phyloP scores from a whole-genome alignment of 2,113 vertebrate genomes.

The Oostethus manadensis region DNA sequence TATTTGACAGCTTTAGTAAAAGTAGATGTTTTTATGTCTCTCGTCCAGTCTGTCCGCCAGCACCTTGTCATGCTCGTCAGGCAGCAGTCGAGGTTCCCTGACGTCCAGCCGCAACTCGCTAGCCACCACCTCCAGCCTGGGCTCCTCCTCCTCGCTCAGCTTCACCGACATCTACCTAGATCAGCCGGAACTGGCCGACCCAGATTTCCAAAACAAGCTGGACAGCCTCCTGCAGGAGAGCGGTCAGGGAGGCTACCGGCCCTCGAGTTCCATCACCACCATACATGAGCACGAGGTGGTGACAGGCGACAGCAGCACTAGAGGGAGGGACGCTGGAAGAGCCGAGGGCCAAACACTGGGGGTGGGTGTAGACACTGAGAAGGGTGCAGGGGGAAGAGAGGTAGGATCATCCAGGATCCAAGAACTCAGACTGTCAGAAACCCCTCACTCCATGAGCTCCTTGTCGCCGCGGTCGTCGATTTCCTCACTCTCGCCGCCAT shows the following conservation, averaged over 20 bases:
- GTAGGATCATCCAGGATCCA: conserved; percentile 62
- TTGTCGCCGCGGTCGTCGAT: conserved; percentile 91
- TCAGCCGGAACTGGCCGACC: conserved; percentile 80
- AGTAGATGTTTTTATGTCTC: neutral
- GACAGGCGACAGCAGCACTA: conserved; percentile 49
- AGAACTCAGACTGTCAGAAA: conserved; percentile 79
- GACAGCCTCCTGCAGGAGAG: conserved; percentile 86
- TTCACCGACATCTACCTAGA: conserved; percentile 91
- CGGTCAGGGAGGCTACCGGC: conserved; percentile 71
- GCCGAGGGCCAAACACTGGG: conserved; percentile 3
- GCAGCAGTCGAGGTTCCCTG: conserved; percentile 89
- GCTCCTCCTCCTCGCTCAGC: conserved; percentile 89
- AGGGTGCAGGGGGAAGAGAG: conserved; percentile 15
- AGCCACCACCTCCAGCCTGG: conserved; percentile 85
- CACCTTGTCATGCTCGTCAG: conserved; percentile 91
- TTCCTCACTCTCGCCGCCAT: conserved; percentile 91
- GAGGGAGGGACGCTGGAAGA: neutral
- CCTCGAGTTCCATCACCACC: conserved; percentile 90
- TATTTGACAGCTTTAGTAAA: too few species aligned
- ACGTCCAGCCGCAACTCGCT: conserved; percentile 89
- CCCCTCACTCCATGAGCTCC: conserved; percentile 87
- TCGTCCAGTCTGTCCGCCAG: conserved; percentile 84
- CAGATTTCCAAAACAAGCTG: conserved; percentile 86
- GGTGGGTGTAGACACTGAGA: neutral
- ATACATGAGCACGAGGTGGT: conserved; percentile 91